Evolutionary conservation across 2,113 vertebrate genomes (phyloP).

Genomic region (Heterocephalus glaber): DNA sequence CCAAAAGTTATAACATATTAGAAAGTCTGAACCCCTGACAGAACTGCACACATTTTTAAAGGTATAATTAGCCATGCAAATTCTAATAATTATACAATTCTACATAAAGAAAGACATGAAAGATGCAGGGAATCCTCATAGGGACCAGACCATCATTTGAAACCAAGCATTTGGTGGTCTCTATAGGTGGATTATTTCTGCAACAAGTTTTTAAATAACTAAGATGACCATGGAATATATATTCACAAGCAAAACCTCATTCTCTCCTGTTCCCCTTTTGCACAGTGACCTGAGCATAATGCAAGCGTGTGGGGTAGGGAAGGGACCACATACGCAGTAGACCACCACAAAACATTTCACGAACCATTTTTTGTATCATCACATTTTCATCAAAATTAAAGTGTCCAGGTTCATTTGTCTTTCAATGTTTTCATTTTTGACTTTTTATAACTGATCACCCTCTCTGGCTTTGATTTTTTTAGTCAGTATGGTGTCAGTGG

Average conservation of each 20-base stretch:
- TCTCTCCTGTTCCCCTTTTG: not conserved
- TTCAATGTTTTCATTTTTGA: not conserved
- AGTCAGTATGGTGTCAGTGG: not conserved
- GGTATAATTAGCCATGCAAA: not conserved
- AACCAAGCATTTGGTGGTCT: not conserved
- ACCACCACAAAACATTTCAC: not conserved
- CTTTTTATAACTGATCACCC: not conserved
- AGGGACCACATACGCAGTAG: not conserved
- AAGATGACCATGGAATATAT: not conserved
- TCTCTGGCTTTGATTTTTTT: not conserved
- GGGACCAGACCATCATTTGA: not conserved
- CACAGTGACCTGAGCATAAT: not conserved
- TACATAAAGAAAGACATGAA: not conserved
- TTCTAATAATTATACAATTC: not conserved
- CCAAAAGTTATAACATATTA: not conserved
- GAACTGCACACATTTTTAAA: not conserved
- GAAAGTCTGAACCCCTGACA: not conserved
- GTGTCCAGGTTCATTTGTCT: not conserved
- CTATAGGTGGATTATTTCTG: not conserved
- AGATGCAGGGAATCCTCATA: not conserved
- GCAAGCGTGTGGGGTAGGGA: not conserved
- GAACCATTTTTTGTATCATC: not conserved
- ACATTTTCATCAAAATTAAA: slow-evolving; percentile 10
- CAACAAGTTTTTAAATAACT: not conserved
- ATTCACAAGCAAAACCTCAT: not conserved